Evolutionary conservation across 2,113 vertebrate species (phyloP).

Genomic region (Menidia beryllina): DNA sequence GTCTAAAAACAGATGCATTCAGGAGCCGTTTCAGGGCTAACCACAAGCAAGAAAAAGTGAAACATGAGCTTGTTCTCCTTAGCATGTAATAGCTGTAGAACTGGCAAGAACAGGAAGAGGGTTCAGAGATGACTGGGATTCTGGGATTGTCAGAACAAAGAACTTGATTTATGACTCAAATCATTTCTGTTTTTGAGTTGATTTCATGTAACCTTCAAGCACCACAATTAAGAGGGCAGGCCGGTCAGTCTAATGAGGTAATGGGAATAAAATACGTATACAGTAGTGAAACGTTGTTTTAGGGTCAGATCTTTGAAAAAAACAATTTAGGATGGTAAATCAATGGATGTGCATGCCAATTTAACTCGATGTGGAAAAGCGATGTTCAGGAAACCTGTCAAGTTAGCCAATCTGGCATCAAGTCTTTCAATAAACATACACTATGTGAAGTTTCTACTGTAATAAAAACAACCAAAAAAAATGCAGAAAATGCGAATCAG

Average conservation of each 20-base stretch:
- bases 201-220: constrained; percentile 67
- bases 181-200: constrained; percentile 59
- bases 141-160: constrained; percentile 58
- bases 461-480: not conserved
- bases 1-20: constrained; percentile 68
- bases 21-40: constrained; percentile 43
- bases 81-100: constrained; percentile 44
- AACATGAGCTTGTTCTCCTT: constrained; percentile 43
- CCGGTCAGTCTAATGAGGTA: not conserved
- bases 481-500: constrained; percentile 43
- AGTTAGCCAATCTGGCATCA: constrained; percentile 27
- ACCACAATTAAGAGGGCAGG: constrained; percentile 14
- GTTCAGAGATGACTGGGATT: constrained; percentile 49
- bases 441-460: constrained; percentile 25
- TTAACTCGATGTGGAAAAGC: not conserved
- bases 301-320: constrained; percentile 41
- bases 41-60: constrained; percentile 43
- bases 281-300: constrained; percentile 9
- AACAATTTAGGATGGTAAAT: constrained; percentile 31
- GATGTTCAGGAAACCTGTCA: constrained; percentile 14
- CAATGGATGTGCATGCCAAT: constrained; percentile 33
- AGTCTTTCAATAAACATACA: constrained; percentile 34
- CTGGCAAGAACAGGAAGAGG: constrained; percentile 49
- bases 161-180: constrained; percentile 69
- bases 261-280: constrained; percentile 14